These are phyloP conservation scores for Serripes groenlandicus DNA, from an alignment of 2,888 invertebrate genomes.

Conservation along the genomic window DNA sequence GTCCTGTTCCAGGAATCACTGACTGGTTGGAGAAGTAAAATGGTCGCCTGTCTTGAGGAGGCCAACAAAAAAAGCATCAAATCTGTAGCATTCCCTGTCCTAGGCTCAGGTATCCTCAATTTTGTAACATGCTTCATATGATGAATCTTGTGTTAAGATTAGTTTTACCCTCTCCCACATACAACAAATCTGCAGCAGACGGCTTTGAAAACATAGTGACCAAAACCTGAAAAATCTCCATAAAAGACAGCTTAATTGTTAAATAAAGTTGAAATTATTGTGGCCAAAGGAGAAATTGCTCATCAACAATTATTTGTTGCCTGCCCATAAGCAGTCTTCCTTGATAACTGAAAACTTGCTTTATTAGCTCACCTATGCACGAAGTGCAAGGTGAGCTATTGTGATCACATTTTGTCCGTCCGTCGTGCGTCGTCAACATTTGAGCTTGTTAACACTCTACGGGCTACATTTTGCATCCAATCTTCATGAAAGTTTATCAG, in stretches of 20 bases:
- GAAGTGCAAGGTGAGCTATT: background rate
- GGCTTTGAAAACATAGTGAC: too few relatives aligned
- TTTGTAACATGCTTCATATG: background rate
- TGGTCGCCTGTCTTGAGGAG: constrained; percentile 61
- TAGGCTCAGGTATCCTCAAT: constrained; percentile 72
- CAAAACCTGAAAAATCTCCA: too few relatives aligned
- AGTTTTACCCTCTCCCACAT: too few relatives aligned
- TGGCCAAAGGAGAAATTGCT: background rate
- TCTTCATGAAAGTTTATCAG: too few relatives aligned
- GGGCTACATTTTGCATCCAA: too few relatives aligned
- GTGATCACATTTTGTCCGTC: background rate
- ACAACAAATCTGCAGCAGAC: too few relatives aligned
- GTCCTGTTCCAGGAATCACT: constrained; percentile 62
- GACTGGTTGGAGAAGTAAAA: constrained; percentile 65
- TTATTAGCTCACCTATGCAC: background rate
- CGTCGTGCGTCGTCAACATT: background rate
- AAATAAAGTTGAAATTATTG: background rate
- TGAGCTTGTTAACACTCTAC: too few relatives aligned
- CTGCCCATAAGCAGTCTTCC: background rate
- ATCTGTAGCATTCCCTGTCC: constrained; percentile 70
- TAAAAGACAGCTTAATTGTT: too few relatives aligned
- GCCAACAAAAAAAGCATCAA: constrained; percentile 53
- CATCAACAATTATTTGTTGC: background rate
- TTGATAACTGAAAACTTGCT: background rate
- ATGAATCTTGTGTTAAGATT: too few relatives aligned